phyloP scores from a whole-genome alignment of 2,113 vertebrate genomes.

The Scytalopus superciliaris region DNA sequence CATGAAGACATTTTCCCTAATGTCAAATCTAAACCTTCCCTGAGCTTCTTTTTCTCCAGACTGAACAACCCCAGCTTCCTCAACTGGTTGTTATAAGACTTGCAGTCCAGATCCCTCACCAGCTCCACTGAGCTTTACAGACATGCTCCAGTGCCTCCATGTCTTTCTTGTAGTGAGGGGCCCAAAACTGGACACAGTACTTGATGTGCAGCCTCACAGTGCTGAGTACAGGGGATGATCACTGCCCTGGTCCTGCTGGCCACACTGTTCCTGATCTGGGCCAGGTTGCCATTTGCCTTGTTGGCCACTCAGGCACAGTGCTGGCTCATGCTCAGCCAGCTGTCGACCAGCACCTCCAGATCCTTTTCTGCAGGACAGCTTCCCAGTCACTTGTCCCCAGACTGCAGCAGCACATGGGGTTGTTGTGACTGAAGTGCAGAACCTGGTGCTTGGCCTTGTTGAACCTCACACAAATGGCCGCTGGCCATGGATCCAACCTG shows the following conservation, averaged over 20 bases:
- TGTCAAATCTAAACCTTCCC: background rate
- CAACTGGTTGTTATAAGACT: background rate
- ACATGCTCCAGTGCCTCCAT: background rate
- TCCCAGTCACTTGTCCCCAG: background rate
- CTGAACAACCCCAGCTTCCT: background rate
- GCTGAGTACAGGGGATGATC: fast-evolving
- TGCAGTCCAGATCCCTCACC: background rate
- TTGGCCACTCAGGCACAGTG: background rate
- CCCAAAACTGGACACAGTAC: background rate
- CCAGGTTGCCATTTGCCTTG: fast-evolving
- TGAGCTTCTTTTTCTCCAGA: background rate
- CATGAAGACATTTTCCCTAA: background rate
- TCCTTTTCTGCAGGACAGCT: background rate
- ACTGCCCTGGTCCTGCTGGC: background rate
- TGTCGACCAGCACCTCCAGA: background rate
- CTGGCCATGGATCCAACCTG: background rate
- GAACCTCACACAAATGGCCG: background rate
- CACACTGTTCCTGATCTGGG: fast-evolving
- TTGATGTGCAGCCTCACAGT: background rate
- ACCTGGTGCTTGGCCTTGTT: background rate
- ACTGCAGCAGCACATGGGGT: background rate
- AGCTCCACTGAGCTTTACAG: background rate
- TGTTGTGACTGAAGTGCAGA: background rate
- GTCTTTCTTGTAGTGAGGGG: background rate
- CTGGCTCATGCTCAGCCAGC: background rate